These are phyloP conservation scores for Coregonus suidteri DNA, from an alignment of 2,797 vertebrate species.

Conservation along the genomic window DNA sequence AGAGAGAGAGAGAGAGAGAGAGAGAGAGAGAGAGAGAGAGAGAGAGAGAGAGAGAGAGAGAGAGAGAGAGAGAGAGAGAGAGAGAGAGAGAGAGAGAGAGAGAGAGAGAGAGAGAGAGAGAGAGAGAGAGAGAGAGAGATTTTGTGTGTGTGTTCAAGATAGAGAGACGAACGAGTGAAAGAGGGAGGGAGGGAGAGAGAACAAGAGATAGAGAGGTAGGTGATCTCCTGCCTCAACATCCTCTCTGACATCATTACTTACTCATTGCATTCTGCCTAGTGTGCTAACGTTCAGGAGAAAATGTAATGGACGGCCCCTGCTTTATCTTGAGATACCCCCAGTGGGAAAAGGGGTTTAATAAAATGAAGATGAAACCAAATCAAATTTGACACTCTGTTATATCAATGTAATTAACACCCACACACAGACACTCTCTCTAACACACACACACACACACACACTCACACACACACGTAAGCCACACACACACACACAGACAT, in stretches of 20 bases:
- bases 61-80: slow-evolving; percentile 44
- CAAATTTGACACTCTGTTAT: slow-evolving; percentile 51
- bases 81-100: slow-evolving; percentile 7
- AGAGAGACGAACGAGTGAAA: slow-evolving; percentile 21
- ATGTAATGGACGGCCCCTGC: neutral
- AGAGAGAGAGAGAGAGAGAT: neutral
- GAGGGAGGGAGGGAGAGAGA: slow-evolving; percentile 11
- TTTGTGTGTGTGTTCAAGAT: slow-evolving; percentile 7
- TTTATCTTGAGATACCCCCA: neutral
- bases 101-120: no score
- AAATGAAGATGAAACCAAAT: slow-evolving; percentile 61
- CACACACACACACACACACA: slow-evolving; percentile 13
- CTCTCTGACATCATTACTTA: slow-evolving; percentile 59
- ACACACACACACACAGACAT: slow-evolving; percentile 6
- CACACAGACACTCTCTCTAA: neutral
- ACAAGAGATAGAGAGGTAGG: slow-evolving; percentile 22
- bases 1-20: no score
- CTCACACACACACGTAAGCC: neutral
- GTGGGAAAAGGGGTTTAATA: slow-evolving; percentile 41
- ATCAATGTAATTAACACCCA: slow-evolving; percentile 57
- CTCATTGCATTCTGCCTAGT: slow-evolving; percentile 36
- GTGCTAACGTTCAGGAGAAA: slow-evolving; percentile 13
- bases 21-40: no score
- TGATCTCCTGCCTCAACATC: slow-evolving; percentile 19
- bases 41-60: slow-evolving; percentile 13